phyloP scores from a whole-genome alignment of 2,888 invertebrate genomes.

The Leptopilina syphax region DNA sequence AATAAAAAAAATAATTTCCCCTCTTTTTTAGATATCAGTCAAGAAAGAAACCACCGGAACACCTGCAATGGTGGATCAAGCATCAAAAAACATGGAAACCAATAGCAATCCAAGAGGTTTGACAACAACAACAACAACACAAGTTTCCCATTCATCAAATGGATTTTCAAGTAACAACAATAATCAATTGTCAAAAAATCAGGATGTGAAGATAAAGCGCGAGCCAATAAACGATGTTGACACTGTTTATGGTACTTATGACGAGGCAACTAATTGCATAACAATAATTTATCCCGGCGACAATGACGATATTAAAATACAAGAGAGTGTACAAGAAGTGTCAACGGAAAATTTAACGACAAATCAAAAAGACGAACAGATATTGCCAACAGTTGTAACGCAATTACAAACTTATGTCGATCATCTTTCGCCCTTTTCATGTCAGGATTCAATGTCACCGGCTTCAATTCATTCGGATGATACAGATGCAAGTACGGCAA shows the following conservation, averaged over 20 bases:
- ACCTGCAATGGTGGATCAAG: constrained; percentile 89
- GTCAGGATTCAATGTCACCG: constrained; percentile 70
- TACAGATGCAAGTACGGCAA: constrained; percentile 53
- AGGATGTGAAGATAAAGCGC: constrained; percentile 65
- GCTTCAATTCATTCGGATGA: constrained; percentile 71
- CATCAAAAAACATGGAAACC: constrained; percentile 92
- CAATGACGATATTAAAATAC: constrained; percentile 77
- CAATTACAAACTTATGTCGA: constrained; percentile 56
- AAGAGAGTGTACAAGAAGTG: constrained; percentile 70
- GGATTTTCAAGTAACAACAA: constrained; percentile 65
- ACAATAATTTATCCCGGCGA: constrained; percentile 84
- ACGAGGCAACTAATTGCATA: constrained; percentile 85
- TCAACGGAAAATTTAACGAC: constrained; percentile 55
- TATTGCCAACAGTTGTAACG: constrained; percentile 35
- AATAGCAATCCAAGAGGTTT: constrained; percentile 79
- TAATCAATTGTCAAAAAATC: constrained; percentile 49
- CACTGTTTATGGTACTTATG: constrained; percentile 85
- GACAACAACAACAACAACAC: constrained; percentile 13
- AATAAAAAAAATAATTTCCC: neutral
- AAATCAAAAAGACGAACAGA: constrained; percentile 53
- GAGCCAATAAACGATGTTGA: constrained; percentile 78
- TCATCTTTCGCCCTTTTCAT: constrained; percentile 63
- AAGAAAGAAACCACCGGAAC: constrained; percentile 77
- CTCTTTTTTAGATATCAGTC: constrained; percentile 69
- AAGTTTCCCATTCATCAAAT: constrained; percentile 19